These are phyloP conservation scores for Atopsyche davidsoni DNA, from an alignment of 1,140 invertebrate genomes.

Conservation along the genomic window DNA sequence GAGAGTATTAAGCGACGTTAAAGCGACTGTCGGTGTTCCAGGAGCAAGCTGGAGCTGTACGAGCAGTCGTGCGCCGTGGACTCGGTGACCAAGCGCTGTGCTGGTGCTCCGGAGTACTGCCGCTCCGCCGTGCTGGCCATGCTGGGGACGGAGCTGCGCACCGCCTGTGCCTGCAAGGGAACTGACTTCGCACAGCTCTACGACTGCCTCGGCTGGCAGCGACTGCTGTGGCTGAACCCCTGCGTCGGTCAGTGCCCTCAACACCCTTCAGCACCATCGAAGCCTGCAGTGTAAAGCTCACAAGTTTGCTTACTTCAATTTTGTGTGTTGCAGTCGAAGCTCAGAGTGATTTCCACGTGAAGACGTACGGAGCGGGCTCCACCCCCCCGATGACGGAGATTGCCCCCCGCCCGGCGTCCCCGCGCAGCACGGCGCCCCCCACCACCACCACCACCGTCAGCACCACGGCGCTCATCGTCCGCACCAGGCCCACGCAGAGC, in stretches of 20 bases:
- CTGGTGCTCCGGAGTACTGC: constrained; percentile 74
- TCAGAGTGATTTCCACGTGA: constrained; percentile 80
- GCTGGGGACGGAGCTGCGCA: constrained; percentile 75
- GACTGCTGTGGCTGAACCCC: constrained; percentile 85
- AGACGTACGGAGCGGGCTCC: constrained; percentile 45
- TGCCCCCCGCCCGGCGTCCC: constrained; percentile 44
- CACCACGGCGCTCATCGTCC: constrained; percentile 32
- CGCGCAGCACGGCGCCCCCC: constrained; percentile 35
- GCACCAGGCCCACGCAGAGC: constrained; percentile 43
- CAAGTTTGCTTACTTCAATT: too few species aligned
- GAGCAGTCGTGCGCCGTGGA: constrained; percentile 87
- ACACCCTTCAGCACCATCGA: too few species aligned
- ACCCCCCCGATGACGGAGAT: constrained; percentile 45
- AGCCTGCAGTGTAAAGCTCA: constrained; percentile 19
- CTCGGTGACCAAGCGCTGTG: constrained; percentile 80
- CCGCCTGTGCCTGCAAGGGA: constrained; percentile 77
- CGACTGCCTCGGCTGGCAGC: constrained; percentile 82
- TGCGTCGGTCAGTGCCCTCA: constrained; percentile 75
- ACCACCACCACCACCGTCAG: constrained; percentile 41
- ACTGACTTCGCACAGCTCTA: constrained; percentile 75
- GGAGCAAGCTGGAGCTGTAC: constrained; percentile 74
- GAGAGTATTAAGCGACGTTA: too few species aligned
- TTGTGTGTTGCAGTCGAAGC: constrained; percentile 77
- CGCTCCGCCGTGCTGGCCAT: constrained; percentile 77
- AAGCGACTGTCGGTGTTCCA: constrained; percentile 37